Conservation (phyloP, 2,888 invertebrate genomes). For the Philereme transversata region DNA sequence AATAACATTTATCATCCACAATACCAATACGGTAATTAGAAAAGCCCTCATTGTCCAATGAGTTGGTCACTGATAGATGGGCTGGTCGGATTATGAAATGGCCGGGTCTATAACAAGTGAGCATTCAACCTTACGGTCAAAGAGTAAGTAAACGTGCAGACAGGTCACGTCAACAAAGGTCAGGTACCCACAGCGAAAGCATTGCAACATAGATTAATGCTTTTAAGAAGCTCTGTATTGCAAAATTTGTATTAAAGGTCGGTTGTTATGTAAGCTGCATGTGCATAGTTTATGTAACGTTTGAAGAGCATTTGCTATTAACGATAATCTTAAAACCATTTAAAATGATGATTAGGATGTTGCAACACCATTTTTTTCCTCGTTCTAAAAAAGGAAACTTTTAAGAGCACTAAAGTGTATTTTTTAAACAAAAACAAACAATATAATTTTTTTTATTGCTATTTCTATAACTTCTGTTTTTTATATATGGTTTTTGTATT, state of each 20-base stretch:
- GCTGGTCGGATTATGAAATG: neutral
- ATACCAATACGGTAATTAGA: no score
- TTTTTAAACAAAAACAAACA: no score
- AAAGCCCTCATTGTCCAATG: no score
- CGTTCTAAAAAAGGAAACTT: no score
- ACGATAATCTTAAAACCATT: conserved; percentile 10
- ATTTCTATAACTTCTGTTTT: no score
- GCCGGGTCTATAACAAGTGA: conserved; percentile 7
- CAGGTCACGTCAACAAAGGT: conserved; percentile 47
- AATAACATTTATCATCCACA: no score
- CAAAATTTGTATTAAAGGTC: conserved; percentile 50
- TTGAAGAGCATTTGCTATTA: conserved; percentile 22
- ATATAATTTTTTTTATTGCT: no score
- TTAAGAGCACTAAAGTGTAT: no score
- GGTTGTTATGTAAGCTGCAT: conserved; percentile 47
- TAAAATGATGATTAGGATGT: neutral
- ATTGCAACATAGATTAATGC: conserved; percentile 49
- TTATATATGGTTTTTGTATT: no score
- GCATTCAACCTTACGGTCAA: conserved; percentile 28
- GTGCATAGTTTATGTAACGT: conserved; percentile 45
- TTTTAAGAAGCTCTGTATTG: conserved; percentile 49
- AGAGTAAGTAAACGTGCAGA: conserved; percentile 41
- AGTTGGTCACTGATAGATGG: no score
- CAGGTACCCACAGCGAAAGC: conserved; percentile 48
- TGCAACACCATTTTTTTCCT: neutral